Evolutionary conservation across 2,797 vertebrate genomes (phyloP), one percentile per base, ranked within the genome.

Genomic region (Melanotaenia pygmaea): DNA sequence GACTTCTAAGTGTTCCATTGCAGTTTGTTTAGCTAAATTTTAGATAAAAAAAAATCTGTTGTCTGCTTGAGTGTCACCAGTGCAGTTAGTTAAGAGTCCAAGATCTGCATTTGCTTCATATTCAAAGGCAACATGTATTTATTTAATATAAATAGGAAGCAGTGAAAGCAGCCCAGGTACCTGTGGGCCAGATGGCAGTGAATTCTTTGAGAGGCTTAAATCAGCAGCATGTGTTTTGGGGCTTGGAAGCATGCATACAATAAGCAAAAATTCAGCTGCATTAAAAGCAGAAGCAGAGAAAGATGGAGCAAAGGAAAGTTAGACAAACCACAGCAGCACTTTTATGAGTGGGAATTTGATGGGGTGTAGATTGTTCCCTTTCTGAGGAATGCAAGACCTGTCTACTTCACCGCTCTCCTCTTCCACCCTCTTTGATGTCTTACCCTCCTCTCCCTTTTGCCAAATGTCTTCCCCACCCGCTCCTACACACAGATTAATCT

Each of bases 341-440:
- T 30, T 66, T 70, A 64, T 62, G 47, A 58, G 12, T 34, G 26
- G 51, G 67, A 61, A 63, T 61, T 80, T 76, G 60, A 86, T 65
- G 58, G 40, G 67, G 59, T 28, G 63, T 74, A 81, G 70, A 70
- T 86, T 79, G 82, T 76, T 86, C 77, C 58, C 67, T 74, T 67
- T 82, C 14, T 78, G 37, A 89, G 89, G 89, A 92, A 91, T 89
- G 88, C 76, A 65, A 67, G 81, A 87, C 73, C 78, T 70, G 80
- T 86, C 82, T 74, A 59, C 82, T 80, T 58, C 56, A 20, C 76
- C 24, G 26, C 72, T 64, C 73, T 77, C 73, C 64, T 75, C 73
- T 70, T 61, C 59, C 68, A 74, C 66, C 59, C 30, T 22, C 88
- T 90, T 89, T 88, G 84, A 88, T 69, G 82, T 79, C 59, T 68